A percentile compares a stretch with the other conserved stretches of the same genome.
phyloP scores from a whole-genome alignment of 2,888 invertebrate genomes.

The Melanargia galathea region DNA sequence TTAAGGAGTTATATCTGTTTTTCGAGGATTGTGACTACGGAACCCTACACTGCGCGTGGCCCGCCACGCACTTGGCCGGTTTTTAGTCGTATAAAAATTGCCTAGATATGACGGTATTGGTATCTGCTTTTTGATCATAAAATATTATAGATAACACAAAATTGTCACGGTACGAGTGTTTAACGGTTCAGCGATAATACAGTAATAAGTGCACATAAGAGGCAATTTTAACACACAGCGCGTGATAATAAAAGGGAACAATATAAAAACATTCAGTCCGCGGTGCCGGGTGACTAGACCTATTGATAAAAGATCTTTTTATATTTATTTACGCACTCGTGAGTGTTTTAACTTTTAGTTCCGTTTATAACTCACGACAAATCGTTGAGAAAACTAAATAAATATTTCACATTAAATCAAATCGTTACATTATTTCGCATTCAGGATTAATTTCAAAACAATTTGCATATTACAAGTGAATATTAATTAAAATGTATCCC shows the following conservation, averaged over 20 bases:
- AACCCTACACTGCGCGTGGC: no score
- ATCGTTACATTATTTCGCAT: neutral
- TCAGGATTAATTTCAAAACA: neutral
- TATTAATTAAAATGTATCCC: no score
- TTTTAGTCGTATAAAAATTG: no score
- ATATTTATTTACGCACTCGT: constrained; percentile 14
- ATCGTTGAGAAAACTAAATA: neutral
- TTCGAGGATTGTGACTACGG: no score
- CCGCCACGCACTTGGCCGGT: no score
- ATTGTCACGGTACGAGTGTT: constrained; percentile 5
- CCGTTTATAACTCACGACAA: constrained; percentile 1
- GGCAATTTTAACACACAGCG: neutral
- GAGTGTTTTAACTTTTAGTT: constrained; percentile 2
- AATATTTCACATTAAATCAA: neutral
- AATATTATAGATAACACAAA: neutral
- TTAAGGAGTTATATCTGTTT: no score
- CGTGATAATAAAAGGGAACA: constrained; percentile 18
- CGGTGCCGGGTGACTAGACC: constrained; percentile 22
- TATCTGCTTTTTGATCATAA: no score
- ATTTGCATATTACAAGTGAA: no score
- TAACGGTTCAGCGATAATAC: constrained; percentile 3
- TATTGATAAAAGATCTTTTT: constrained; percentile 21
- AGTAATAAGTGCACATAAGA: constrained; percentile 19
- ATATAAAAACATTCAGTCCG: constrained; percentile 20
- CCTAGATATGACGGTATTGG: no score